Evolutionary conservation across 2,797 vertebrate genomes (phyloP).

Genomic region (Leptodactylus fallax): DNA sequence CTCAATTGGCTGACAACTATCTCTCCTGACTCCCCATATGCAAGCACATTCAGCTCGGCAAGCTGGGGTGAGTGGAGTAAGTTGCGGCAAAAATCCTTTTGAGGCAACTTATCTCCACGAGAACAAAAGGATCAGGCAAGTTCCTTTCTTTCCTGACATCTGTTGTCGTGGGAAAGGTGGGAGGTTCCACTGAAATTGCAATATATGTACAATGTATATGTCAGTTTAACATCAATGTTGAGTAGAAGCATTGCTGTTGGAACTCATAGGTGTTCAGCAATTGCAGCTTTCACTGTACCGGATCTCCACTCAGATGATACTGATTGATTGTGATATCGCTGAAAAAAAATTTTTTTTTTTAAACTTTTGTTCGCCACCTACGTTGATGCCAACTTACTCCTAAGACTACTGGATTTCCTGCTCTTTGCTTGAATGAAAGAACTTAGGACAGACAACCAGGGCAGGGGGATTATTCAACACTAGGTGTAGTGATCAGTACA

Average conservation of each 20-base stretch:
- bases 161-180: too few relatives aligned
- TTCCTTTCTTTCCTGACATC: too few relatives aligned
- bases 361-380: conserved; percentile 20
- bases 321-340: conserved; percentile 33
- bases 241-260: not conserved
- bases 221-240: not conserved
- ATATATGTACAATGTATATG: too few relatives aligned
- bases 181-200: too few relatives aligned
- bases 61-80: too few relatives aligned
- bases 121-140: too few relatives aligned
- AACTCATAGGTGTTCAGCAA: not conserved
- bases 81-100: too few relatives aligned
- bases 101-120: too few relatives aligned
- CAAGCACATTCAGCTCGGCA: too few relatives aligned
- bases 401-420: conserved; percentile 73
- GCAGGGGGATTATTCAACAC: conserved; percentile 70
- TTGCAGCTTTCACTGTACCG: not conserved
- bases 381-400: conserved; percentile 68
- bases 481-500: conserved; percentile 68
- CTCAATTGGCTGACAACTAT: too few relatives aligned
- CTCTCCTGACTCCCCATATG: too few relatives aligned
- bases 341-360: not conserved
- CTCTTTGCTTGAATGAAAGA: conserved; percentile 69
- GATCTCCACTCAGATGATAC: not conserved
- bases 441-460: conserved; percentile 71